phyloP scores from a whole-genome alignment of 2,113 vertebrate genomes.

The Siniperca chuatsi region DNA sequence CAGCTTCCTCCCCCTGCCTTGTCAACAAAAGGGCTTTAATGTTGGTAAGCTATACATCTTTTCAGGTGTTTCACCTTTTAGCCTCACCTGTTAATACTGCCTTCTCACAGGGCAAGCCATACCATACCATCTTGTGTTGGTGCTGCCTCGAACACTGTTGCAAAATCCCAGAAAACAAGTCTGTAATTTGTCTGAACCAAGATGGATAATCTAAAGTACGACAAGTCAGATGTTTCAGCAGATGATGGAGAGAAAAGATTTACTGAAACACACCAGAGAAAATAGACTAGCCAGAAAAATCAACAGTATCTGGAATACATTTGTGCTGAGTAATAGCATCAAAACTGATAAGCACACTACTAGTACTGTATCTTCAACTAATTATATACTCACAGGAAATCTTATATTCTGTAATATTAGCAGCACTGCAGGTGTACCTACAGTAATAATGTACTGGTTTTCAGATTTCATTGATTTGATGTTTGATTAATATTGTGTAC shows the following conservation, averaged over 20 bases:
- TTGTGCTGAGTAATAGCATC: slow-evolving; percentile 14
- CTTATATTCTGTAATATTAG: slow-evolving; percentile 19
- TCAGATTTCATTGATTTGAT: slow-evolving; percentile 18
- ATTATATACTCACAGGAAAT: slow-evolving; percentile 26
- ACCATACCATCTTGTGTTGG: neutral
- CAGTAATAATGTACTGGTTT: neutral
- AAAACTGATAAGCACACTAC: slow-evolving; percentile 32
- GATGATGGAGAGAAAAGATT: neutral
- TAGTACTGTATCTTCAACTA: slow-evolving; percentile 20
- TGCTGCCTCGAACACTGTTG: neutral
- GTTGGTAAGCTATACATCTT: neutral
- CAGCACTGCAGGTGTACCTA: neutral
- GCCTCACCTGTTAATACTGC: slow-evolving; percentile 36
- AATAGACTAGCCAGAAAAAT: slow-evolving; percentile 19
- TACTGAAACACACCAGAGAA: slow-evolving; percentile 6
- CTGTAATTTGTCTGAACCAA: neutral
- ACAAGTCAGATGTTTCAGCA: neutral
- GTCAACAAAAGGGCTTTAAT: slow-evolving; percentile 39
- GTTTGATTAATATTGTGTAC: slow-evolving; percentile 34
- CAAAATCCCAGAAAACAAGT: neutral
- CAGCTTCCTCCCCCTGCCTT: neutral
- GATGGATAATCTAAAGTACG: neutral
- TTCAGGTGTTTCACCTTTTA: slow-evolving; percentile 21
- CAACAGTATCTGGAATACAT: neutral
- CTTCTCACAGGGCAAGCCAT: slow-evolving; percentile 4